Evolutionary conservation across 2,113 vertebrate species (phyloP).

Genomic region (Ceuthmochares aereus): DNA sequence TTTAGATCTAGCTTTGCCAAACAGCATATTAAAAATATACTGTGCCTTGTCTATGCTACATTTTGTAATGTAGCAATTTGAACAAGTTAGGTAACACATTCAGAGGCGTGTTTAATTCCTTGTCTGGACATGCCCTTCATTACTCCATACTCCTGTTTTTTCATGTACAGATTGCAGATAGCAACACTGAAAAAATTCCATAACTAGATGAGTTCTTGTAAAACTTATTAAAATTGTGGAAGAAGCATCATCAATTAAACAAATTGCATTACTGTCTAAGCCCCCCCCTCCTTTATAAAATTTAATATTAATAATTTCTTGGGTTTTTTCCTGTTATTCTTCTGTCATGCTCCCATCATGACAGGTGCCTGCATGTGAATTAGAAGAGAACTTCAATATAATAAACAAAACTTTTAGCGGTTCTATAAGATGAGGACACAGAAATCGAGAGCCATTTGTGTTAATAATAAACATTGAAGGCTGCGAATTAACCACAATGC

Average conservation of each 20-base stretch:
- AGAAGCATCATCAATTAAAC: not conserved
- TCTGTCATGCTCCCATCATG: not conserved
- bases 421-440: not conserved
- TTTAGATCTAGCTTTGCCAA: slow-evolving; percentile 32
- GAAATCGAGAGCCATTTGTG: not conserved
- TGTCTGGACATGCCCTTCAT: slow-evolving; percentile 40
- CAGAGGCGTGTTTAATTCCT: not conserved
- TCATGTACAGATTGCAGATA: slow-evolving; percentile 2
- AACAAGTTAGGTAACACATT: slow-evolving; percentile 50
- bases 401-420: not conserved
- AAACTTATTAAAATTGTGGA: not conserved
- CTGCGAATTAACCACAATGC: not conserved
- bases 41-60: not conserved
- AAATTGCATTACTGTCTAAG: not conserved
- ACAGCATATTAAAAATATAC: slow-evolving; percentile 16
- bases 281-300: not conserved
- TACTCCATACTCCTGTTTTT: not conserved
- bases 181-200: not conserved
- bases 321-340: not conserved
- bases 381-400: not conserved
- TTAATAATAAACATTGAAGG: not conserved
- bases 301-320: not conserved
- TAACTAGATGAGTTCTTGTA: not conserved
- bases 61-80: slow-evolving; percentile 44
- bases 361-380: not conserved